These are phyloP conservation scores for Spilogale gracilis DNA, from an alignment of 2,113 vertebrate species.

Conservation along the genomic window DNA sequence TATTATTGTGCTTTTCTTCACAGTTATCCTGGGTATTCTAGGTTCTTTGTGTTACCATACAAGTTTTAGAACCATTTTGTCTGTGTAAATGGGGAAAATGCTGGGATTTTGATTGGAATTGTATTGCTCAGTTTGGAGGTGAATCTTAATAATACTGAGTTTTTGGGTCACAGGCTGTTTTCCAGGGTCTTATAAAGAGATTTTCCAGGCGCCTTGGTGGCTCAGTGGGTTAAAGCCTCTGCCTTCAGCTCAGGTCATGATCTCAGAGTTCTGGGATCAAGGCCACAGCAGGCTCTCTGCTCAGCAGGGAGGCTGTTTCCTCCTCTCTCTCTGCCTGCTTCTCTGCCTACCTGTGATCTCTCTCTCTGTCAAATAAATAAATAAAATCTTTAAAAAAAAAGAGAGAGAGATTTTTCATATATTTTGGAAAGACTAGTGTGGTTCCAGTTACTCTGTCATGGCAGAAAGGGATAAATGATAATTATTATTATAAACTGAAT, in stretches of 20 bases:
- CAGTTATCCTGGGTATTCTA: background rate
- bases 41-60: background rate
- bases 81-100: background rate
- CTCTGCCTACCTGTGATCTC: too few relatives aligned
- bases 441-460: background rate
- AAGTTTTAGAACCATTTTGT: background rate
- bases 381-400: too few relatives aligned
- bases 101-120: background rate
- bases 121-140: background rate
- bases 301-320: too few relatives aligned
- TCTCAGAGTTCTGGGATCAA: too few relatives aligned
- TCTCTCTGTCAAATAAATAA: too few relatives aligned
- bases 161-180: constrained; percentile 18
- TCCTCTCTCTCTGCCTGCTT: too few relatives aligned
- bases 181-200: background rate
- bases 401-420: background rate
- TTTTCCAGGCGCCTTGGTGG: too few relatives aligned
- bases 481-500: background rate
- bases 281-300: too few relatives aligned
- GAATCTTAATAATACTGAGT: background rate
- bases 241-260: too few relatives aligned
- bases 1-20: background rate
- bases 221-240: too few relatives aligned
- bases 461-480: background rate
- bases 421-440: background rate